phyloP scores from a whole-genome alignment of 2,113 vertebrate genomes.

The Tangachromis dhanisi region DNA sequence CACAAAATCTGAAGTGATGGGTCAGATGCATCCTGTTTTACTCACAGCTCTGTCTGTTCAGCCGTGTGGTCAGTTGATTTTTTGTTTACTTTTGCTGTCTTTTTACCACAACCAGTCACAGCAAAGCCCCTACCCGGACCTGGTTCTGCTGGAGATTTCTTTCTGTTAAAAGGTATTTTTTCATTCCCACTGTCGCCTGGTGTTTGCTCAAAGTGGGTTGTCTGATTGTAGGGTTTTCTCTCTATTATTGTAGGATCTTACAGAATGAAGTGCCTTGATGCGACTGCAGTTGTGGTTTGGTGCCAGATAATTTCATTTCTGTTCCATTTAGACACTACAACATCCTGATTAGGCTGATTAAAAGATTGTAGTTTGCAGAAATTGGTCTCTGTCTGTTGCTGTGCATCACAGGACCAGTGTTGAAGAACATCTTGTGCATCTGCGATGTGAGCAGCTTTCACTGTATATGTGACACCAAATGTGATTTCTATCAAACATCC shows the following conservation, averaged over 20 bases:
- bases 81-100: neutral
- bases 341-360: neutral
- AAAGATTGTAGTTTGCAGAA: neutral
- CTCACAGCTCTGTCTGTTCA: neutral
- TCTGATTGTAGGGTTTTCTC: neutral
- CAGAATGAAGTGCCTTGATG: neutral
- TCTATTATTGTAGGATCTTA: neutral
- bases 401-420: neutral
- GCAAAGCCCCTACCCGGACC: neutral
- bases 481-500: neutral
- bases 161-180: neutral
- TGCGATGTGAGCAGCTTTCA: neutral
- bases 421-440: neutral
- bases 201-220: neutral
- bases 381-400: neutral
- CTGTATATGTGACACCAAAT: neutral
- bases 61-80: neutral
- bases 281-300: neutral
- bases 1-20: neutral
- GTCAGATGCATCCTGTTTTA: neutral
- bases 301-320: neutral
- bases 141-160: neutral
- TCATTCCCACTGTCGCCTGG: neutral
- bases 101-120: neutral
- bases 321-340: neutral